Evolutionary conservation across 2,888 invertebrate species (phyloP).

Genomic region (Deilephila elpenor): DNA sequence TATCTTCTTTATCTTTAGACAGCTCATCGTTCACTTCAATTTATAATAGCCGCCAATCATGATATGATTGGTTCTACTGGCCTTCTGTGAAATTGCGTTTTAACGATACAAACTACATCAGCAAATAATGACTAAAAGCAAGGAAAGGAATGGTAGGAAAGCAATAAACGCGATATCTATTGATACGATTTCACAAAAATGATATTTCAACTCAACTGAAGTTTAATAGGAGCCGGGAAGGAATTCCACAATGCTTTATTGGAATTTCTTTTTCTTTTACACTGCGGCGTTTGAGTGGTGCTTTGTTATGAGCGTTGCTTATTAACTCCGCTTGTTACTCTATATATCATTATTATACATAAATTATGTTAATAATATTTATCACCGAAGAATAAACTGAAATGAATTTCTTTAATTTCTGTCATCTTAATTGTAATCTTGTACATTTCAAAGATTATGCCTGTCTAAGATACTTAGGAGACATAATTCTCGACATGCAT

Average conservation of each 20-base stretch:
- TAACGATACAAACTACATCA: background rate
- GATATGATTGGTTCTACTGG: background rate
- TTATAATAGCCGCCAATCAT: background rate
- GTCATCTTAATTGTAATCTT: no score
- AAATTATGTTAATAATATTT: no score
- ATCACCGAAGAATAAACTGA: no score
- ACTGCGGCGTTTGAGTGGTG: background rate
- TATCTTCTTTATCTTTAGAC: background rate
- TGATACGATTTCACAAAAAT: background rate
- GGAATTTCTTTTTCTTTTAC: background rate
- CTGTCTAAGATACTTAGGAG: no score
- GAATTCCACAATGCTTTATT: background rate
- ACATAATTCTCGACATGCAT: no score
- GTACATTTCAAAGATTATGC: no score
- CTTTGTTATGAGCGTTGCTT: background rate
- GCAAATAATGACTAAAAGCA: background rate
- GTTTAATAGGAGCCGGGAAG: background rate
- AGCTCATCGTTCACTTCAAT: background rate
- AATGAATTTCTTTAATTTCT: no score
- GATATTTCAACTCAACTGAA: background rate
- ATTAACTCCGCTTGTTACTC: background rate
- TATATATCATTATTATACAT: no score
- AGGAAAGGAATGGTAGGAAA: no score
- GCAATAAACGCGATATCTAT: background rate
- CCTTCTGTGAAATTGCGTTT: background rate